Evolutionary conservation across 2,113 vertebrate genomes (phyloP).

Genomic region (Acrocephalus arundinaceus): DNA sequence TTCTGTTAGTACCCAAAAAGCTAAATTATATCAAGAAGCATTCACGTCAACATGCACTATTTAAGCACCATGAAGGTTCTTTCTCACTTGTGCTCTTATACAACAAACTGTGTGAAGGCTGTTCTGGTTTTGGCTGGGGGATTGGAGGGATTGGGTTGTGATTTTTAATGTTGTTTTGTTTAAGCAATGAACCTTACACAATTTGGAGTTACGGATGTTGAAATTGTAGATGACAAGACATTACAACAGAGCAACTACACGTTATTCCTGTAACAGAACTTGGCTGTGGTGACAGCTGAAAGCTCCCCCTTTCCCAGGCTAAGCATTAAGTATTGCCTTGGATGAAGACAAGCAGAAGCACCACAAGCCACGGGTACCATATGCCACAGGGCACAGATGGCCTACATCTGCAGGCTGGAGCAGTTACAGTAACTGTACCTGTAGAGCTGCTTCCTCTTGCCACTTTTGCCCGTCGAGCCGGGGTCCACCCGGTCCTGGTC

Average conservation of each 20-base stretch:
- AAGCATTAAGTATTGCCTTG: not conserved
- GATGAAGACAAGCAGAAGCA: not conserved
- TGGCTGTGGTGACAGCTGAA: not conserved
- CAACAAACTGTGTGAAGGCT: not conserved
- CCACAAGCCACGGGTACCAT: not conserved
- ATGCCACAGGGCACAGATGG: not conserved
- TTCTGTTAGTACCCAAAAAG: not conserved
- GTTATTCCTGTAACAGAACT: not conserved
- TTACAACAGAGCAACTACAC: not conserved
- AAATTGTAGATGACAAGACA: not conserved
- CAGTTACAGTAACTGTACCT: conserved; percentile 77
- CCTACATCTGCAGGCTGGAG: not conserved
- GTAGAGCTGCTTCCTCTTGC: conserved; percentile 96
- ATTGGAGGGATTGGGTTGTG: not conserved
- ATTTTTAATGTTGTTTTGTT: not conserved
- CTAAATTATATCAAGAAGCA: not conserved
- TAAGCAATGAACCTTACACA: not conserved
- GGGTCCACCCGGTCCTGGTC: conserved; percentile 88
- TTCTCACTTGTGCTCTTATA: not conserved
- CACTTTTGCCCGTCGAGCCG: conserved; percentile 73
- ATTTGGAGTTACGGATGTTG: not conserved
- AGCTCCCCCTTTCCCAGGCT: not conserved
- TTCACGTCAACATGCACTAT: not conserved
- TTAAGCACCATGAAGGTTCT: not conserved
- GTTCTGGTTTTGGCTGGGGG: not conserved